These are phyloP conservation scores for Sinodicranocentrus sp. DNA, from an alignment of 2,888 invertebrate genomes.

Conservation along the genomic window DNA sequence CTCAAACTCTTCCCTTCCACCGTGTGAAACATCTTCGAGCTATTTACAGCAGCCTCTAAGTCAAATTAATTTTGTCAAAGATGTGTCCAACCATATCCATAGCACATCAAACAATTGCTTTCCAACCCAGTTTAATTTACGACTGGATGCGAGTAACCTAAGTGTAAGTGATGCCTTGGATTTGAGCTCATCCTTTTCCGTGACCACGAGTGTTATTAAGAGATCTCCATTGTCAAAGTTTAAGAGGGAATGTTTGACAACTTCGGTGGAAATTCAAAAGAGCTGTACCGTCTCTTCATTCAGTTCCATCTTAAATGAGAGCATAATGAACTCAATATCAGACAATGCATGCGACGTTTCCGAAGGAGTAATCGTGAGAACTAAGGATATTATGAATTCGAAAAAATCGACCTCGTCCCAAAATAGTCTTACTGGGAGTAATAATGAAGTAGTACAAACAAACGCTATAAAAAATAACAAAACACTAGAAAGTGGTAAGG, in stretches of 20 bases:
- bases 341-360: slow-evolving; percentile 59
- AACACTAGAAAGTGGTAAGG: too few relatives aligned
- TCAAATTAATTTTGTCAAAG: slow-evolving; percentile 51
- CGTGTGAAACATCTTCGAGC: slow-evolving; percentile 52
- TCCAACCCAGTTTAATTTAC: slow-evolving; percentile 47
- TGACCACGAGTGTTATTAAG: slow-evolving; percentile 21
- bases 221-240: not conserved
- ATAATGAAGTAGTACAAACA: too few relatives aligned
- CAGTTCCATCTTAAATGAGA: slow-evolving; percentile 35
- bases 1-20: slow-evolving; percentile 39
- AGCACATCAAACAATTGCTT: slow-evolving; percentile 36
- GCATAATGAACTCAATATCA: slow-evolving; percentile 54
- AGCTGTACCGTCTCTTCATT: not conserved
- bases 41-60: slow-evolving; percentile 48
- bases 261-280: not conserved
- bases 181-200: slow-evolving; percentile 35
- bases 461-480: too few relatives aligned
- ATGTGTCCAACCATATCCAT: slow-evolving; percentile 5
- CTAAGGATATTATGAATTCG: not conserved
- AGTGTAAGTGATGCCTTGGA: slow-evolving; percentile 38
- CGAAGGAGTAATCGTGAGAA: slow-evolving; percentile 10
- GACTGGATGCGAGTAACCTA: slow-evolving; percentile 47
- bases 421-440: too few relatives aligned
- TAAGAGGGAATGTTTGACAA: not conserved
- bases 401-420: too few relatives aligned